Conservation (phyloP, 2,113 vertebrate genomes). For the Monopterus albus region DNA sequence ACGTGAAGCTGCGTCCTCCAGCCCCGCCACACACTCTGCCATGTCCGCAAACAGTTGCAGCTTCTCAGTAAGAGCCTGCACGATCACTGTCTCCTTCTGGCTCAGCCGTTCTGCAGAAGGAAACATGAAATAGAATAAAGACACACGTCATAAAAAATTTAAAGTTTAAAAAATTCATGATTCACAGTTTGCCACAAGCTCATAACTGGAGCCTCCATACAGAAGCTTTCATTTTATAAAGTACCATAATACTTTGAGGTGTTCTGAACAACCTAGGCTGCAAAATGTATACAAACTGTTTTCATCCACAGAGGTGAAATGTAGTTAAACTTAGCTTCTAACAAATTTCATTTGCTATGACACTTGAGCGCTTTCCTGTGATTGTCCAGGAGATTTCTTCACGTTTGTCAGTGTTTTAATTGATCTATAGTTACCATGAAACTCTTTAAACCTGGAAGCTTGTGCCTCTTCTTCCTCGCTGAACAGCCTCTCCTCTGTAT, state of each 20-base stretch:
- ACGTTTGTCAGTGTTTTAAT: not conserved
- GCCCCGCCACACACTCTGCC: conserved; percentile 82
- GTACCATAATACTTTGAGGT: no score
- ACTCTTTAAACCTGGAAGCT: conserved; percentile 84
- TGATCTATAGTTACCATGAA: conserved; percentile 85
- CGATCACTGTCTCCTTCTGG: conserved; percentile 86
- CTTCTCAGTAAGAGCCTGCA: conserved; percentile 88
- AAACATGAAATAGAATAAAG: not conserved
- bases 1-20: conserved; percentile 79
- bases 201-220: not conserved
- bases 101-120: conserved; percentile 84
- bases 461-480: conserved; percentile 87
- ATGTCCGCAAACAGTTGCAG: conserved; percentile 92
- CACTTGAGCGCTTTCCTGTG: conserved; percentile 61
- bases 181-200: not conserved
- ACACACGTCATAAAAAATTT: no score
- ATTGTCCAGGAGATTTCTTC: no score
- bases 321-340: not conserved
- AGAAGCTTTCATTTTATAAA: not conserved
- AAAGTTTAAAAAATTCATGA: no score
- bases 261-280: not conserved
- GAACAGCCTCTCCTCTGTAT: conserved; percentile 85
- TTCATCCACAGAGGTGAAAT: not conserved
- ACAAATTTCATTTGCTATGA: not conserved
- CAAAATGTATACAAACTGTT: not conserved